These are phyloP conservation scores for Sterna hirundo DNA, from an alignment of 2,113 vertebrate species.

Conservation along the genomic window DNA sequence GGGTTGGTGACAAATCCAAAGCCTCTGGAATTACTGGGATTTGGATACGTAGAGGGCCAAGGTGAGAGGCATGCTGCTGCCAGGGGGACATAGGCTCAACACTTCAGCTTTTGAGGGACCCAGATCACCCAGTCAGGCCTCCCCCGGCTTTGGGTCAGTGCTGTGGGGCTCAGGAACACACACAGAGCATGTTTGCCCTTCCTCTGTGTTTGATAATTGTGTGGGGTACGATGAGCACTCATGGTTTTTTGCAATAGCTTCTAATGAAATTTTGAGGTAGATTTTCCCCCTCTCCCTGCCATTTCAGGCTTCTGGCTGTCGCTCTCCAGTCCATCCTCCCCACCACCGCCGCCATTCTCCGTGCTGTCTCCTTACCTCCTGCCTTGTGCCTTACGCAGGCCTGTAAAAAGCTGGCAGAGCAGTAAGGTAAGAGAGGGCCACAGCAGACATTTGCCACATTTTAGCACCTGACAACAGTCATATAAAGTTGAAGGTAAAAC, in stretches of 20 bases:
- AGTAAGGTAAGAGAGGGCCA: background rate
- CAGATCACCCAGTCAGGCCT: background rate
- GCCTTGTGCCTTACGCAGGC: background rate
- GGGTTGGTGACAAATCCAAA: background rate
- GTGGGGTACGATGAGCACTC: accelerated
- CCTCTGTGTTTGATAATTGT: background rate
- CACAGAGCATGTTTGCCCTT: background rate
- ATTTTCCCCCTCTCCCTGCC: accelerated
- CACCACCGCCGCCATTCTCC: background rate
- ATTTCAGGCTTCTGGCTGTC: background rate
- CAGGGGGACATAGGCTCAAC: background rate
- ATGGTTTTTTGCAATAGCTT: background rate
- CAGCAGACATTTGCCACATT: background rate
- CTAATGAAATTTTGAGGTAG: background rate
- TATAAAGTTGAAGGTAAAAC: background rate
- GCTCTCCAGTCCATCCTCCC: background rate
- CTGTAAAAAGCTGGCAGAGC: background rate
- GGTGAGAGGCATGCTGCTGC: background rate
- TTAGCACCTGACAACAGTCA: background rate
- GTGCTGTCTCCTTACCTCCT: background rate
- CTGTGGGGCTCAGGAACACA: background rate
- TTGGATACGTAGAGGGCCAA: background rate
- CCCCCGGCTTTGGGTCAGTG: accelerated
- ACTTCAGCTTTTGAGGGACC: background rate
- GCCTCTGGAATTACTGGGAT: background rate